Base-by-base conservation (phyloP, 2,888 invertebrate genomes). In the Ophraella communa region DNA sequence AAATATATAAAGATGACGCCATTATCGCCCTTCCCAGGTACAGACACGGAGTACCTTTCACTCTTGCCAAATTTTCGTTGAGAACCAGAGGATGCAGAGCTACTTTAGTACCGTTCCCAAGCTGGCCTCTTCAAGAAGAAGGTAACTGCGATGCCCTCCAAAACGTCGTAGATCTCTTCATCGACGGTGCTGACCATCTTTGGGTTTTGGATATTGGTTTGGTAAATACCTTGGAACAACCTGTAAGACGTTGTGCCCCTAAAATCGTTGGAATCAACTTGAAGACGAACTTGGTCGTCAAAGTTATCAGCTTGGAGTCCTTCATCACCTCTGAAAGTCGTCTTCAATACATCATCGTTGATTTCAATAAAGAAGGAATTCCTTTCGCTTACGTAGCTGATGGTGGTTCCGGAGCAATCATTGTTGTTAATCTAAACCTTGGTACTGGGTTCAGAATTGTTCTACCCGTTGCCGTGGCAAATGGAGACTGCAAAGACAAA, bases 201-300 rank as follows among this genome's bases (percentile, higher is more conserved):
- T 92, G 92, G 92, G 85, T 88, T 0, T 80, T 92, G 66, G 92
- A 92, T 76, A 86, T 85, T 10, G 92, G 92, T 11, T 85, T 91
- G 47, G 86, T 90, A 0, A 89, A 91, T 69, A 88, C 89, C 0
- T 74, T 91, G 61, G 87, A 88, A 64, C 83, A 85, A 1, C 90
- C 91, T 0, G 83, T 87, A 4, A 85, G 88, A 58, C 85, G 86
- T 10, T 90, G 91, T 73, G 84, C 87, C 0, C 90, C 92, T 0
- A 92, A 91, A 78, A 86, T 91, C 7, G 71, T 78, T 23, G 77
- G 73, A 8, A 62, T 77, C 21, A 73, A 73, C 61, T 45, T 74
- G 5, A 62, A 67, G 30, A 77, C 73, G 18, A 85, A 86, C 52
- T 88, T 89, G 80, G 80, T 90, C 11, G 83, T 89, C 4, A 89